phyloP scores from a whole-genome alignment of 1,140 invertebrate genomes.

The Phortica variegata region DNA sequence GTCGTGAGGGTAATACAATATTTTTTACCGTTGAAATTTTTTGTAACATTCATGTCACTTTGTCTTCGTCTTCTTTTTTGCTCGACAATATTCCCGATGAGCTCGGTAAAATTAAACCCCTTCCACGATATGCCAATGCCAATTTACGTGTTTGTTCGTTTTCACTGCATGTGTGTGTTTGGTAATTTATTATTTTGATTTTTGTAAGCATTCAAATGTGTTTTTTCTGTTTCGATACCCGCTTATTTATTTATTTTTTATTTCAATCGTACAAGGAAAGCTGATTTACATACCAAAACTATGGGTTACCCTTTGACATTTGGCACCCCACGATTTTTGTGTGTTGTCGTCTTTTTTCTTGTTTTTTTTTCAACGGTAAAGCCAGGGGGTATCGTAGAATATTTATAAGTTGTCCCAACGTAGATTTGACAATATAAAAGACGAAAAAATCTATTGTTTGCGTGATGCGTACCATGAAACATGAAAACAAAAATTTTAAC shows the following conservation, averaged over 20 bases:
- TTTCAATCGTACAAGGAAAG: slow-evolving; percentile 51
- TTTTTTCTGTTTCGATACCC: slow-evolving; percentile 27
- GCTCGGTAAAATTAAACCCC: too few relatives aligned
- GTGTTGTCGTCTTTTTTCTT: neutral
- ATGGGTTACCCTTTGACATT: slow-evolving; percentile 5
- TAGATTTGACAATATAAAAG: too few relatives aligned
- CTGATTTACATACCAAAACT: slow-evolving; percentile 58
- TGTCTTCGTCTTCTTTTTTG: slow-evolving; percentile 12
- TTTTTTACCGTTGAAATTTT: slow-evolving; percentile 37
- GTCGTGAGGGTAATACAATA: slow-evolving; percentile 36
- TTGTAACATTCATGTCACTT: too few relatives aligned
- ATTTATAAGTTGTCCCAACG: too few relatives aligned
- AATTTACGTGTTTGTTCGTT: slow-evolving; percentile 14
- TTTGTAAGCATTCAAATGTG: slow-evolving; percentile 56
- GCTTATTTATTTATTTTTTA: slow-evolving; percentile 15
- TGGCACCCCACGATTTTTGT: neutral
- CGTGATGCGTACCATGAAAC: too few relatives aligned
- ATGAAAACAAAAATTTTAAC: too few relatives aligned
- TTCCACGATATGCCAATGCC: slow-evolving; percentile 33
- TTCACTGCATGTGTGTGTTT: slow-evolving; percentile 34
- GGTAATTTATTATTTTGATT: slow-evolving; percentile 56
- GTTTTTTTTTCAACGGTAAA: neutral
- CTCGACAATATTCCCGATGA: slow-evolving; percentile 23
- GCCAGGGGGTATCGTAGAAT: neutral
- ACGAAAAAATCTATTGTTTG: too few relatives aligned